These are phyloP conservation scores for Forbesichthys papilliferus DNA, from an alignment of 2,113 vertebrate species.

Conservation along the genomic window DNA sequence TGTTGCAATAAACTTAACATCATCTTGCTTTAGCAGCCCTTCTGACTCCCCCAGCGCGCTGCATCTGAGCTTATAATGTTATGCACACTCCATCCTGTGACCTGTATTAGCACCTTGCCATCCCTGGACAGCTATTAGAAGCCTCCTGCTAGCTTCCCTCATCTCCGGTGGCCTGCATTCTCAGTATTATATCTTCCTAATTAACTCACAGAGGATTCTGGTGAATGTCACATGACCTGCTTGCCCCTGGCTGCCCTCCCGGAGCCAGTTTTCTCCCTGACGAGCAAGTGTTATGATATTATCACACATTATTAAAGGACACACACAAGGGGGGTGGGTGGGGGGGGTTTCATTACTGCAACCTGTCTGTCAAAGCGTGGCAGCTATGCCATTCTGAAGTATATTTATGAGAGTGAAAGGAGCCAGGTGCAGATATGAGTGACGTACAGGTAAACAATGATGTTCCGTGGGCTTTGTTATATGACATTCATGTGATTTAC, in stretches of 20 bases:
- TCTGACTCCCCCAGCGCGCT: background rate
- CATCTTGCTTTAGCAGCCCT: background rate
- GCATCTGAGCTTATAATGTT: background rate
- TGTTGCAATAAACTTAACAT: too few relatives aligned
- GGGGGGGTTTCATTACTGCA: conserved; percentile 31
- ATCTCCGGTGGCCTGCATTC: conserved; percentile 49
- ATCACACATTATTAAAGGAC: conserved; percentile 27
- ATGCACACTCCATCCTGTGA: conserved; percentile 26
- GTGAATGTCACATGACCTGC: conserved; percentile 53
- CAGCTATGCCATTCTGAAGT: conserved; percentile 14
- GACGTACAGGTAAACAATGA: conserved; percentile 13
- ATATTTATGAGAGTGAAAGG: conserved; percentile 34
- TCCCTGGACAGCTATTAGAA: conserved; percentile 53
- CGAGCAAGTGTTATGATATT: conserved; percentile 40
- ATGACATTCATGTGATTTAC: conserved; percentile 10
- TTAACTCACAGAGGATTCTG: conserved; percentile 59
- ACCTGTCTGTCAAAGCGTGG: conserved; percentile 39
- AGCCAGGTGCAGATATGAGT: conserved; percentile 21
- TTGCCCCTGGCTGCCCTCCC: conserved; percentile 28
- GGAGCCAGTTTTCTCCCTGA: conserved; percentile 28
- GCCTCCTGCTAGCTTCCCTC: conserved; percentile 9
- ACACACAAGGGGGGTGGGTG: too few relatives aligned
- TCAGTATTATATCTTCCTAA: conserved; percentile 54
- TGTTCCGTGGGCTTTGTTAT: too few relatives aligned
- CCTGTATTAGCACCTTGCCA: conserved; percentile 38